These are phyloP conservation scores for Hedychridium roseum DNA, from an alignment of 2,888 invertebrate genomes.

Conservation along the genomic window DNA sequence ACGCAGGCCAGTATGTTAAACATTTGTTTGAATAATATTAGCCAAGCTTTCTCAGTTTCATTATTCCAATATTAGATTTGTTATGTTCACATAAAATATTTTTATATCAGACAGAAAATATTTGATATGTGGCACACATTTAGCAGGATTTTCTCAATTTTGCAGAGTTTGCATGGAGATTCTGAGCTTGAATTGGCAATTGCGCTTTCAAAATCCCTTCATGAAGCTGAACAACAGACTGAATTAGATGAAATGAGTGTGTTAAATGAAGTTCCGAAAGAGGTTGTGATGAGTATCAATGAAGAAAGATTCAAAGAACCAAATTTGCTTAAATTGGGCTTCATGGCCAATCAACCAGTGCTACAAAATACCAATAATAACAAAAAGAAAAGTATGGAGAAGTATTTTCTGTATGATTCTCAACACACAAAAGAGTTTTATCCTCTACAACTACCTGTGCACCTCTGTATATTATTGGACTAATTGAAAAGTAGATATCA, in stretches of 20 bases:
- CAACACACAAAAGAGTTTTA: not conserved
- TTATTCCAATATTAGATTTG: not conserved
- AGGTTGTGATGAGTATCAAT: too few species aligned
- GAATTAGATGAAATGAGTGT: constrained; percentile 40
- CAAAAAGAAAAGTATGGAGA: constrained; percentile 23
- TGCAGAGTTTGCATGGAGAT: constrained; percentile 47
- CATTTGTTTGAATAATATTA: constrained; percentile 2
- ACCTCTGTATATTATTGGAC: not conserved
- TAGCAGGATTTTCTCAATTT: constrained; percentile 3
- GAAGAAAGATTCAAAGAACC: constrained; percentile 19
- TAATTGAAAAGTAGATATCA: too few species aligned
- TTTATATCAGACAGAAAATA: not conserved
- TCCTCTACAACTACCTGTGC: too few species aligned
- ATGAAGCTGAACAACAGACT: constrained; percentile 56
- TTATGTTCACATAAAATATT: not conserved
- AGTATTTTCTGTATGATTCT: constrained; percentile 1
- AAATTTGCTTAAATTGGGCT: constrained; percentile 56
- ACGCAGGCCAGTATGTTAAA: constrained; percentile 25
- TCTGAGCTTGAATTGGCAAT: constrained; percentile 61
- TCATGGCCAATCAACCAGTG: constrained; percentile 46
- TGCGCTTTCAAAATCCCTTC: constrained; percentile 63
- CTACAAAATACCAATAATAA: constrained; percentile 2
- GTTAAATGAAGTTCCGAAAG: constrained; percentile 5
- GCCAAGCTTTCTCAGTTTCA: not conserved
- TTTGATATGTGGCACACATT: not conserved